Evolutionary conservation across 2,888 invertebrate genomes (phyloP), one percentile per base, ranked within the genome.

Genomic region (Drosophila pegasa): DNA sequence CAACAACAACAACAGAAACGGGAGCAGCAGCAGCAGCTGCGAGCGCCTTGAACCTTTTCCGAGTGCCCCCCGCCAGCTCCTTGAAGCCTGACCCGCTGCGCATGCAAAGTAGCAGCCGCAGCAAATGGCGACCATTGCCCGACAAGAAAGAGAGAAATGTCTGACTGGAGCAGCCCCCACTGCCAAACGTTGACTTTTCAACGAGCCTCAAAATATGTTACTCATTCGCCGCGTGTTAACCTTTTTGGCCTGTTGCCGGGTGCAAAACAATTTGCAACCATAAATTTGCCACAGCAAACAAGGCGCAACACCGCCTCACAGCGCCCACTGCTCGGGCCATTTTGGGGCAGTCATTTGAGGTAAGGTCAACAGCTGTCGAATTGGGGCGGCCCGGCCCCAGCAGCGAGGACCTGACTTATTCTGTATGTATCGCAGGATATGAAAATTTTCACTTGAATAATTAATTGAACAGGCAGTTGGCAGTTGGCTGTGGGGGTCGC

Each of bases 361-460:
- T 78, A 72, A 78, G 83, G 83, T 83, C 83, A 85, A 85, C 85
- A 81, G 83, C 85, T 85, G 83, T 78, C 81, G 82, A 84, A 71
- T 65, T 61, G 67, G 35, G 31, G 38, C 18, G 37, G 64, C 41
- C 41, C 41, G 3, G 54, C 54, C 54, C 54, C 54, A 14, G 41
- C 55, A 25, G 41, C 41, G 7, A 57, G 59, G 50, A 71, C 52
- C 84, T 78, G 85, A 83, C 85, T 80, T 87, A 77, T 81, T 88
- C 87, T 71, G 85, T 78, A 80, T 78, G 78, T 78, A 71, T 64
- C 66, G 76, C 77, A 78, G 89, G 86, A 89, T 89, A 89, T 89
- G 89, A 89, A 85, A 81, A 89, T 89, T 89, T 89, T 83, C 83
- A 89, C 81, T 88, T 85, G 88, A 89, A 89, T 89, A 89, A 89